Conservation (phyloP, 2,797 vertebrate genomes). For the Petrocephalus schoutedeni region DNA sequence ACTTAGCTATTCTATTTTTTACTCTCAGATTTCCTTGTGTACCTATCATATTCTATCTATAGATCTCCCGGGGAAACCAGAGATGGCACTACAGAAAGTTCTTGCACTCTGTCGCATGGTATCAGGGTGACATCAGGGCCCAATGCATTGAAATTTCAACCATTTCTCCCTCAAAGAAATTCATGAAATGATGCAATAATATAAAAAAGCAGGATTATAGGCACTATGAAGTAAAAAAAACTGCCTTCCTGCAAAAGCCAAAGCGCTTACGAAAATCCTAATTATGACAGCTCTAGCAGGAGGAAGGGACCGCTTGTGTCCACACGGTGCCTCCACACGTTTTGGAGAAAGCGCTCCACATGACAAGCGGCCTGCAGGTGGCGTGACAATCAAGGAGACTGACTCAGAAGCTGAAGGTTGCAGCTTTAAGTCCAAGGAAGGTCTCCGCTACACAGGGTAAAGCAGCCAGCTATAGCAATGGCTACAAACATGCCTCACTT, state of each 20-base stretch:
- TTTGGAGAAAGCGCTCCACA: neutral
- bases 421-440: neutral
- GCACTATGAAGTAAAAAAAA: neutral
- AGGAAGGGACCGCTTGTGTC: neutral
- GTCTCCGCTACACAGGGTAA: neutral
- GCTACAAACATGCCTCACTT: neutral
- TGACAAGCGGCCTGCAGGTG: neutral
- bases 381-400: neutral
- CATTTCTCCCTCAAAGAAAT: neutral
- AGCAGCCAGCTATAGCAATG: neutral
- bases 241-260: neutral
- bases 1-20: slow-evolving; percentile 15
- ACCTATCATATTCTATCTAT: slow-evolving; percentile 50
- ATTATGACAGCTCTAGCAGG: neutral
- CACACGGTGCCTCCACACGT: neutral
- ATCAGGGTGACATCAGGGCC: slow-evolving; percentile 19
- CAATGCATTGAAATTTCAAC: neutral
- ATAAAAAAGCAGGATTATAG: neutral
- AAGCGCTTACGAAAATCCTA: neutral
- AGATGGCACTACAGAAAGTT: slow-evolving; percentile 35
- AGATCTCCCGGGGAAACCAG: slow-evolving; percentile 51
- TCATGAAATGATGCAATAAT: neutral
- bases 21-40: slow-evolving; percentile 32
- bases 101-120: slow-evolving; percentile 16
- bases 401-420: neutral